Evolutionary conservation across 2,888 invertebrate species (phyloP), one percentile per base, ranked within the genome.

Genomic region (Atherix ibis): DNA sequence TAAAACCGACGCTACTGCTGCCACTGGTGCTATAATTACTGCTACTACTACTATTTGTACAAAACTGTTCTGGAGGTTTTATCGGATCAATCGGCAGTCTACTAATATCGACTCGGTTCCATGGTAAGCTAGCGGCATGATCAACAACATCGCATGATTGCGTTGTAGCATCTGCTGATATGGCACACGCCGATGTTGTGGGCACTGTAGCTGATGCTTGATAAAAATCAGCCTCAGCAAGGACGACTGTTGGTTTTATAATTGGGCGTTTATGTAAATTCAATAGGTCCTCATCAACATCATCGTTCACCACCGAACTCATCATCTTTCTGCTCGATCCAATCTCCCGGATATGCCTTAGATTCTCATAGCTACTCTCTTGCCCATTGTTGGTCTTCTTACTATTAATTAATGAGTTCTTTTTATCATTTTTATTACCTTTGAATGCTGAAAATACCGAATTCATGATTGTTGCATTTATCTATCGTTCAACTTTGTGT

Each of bases 381-480:
- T 57, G 56, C 19, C 49, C 47, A 34, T 43, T 50, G 34, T 48
- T 48, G 31, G 38, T 41, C 34, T 42, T 42, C 30, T 42, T 42
- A 16, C 34, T 42, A 17, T 29, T 40, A 36, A 38, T 40, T 34
- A 40, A 38, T 14, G 41, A 39, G 32, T 38, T 40, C 37, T 48
- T 46, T 40, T 48, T 47, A 25, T 45, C 45, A 31, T 43, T 44
- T 48, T 59, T 61, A 45, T 54, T 58, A 27, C 52, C 44, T 43
- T 61, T 61, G 50, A 61, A 61, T 47, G 61, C 60, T 42, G 59
- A 61, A 44, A 61, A 60, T 43, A 61, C 61, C 38, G 61, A 60
- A 50, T 61, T 61, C 61, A 61, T 61, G 41, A 48, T 54, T 43
- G 18, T n/a, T 8, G 13, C 18, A n/a, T n/a, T n/a, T n/a, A n/a